Percentiles rank a stretch among this genome's conserved stretches.
Evolutionary conservation across 2,888 invertebrate genomes (phyloP).

Genomic region (Amphipyra berbera): DNA sequence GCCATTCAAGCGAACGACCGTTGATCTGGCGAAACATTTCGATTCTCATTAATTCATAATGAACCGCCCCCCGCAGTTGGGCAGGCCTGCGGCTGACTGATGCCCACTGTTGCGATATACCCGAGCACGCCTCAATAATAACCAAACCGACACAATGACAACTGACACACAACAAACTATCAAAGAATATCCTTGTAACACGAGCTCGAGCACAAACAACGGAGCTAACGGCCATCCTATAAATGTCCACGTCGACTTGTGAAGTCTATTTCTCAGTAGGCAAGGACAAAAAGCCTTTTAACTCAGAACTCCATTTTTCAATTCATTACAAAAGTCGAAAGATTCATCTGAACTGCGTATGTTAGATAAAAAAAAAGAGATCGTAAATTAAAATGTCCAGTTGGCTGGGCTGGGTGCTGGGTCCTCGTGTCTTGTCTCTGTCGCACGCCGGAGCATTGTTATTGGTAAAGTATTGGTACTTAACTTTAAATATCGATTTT

Average conservation of each 20-base stretch:
- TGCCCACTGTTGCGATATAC: conserved; percentile 72
- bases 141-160: conserved; percentile 77
- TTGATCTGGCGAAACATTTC: conserved; percentile 79
- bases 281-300: conserved; percentile 80
- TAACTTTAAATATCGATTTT: conserved; percentile 86
- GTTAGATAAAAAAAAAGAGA: conserved; percentile 80
- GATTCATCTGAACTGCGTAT: conserved; percentile 85
- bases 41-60: conserved; percentile 83
- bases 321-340: conserved; percentile 87
- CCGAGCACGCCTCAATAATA: conserved; percentile 76
- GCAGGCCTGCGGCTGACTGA: conserved; percentile 64
- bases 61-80: conserved; percentile 75
- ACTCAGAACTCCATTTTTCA: conserved; percentile 84
- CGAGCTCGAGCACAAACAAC: conserved; percentile 79
- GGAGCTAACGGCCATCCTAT: conserved; percentile 74
- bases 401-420: conserved; percentile 69
- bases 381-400: conserved; percentile 89
- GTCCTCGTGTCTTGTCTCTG: conserved; percentile 71
- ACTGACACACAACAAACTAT: conserved; percentile 77
- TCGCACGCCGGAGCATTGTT: conserved; percentile 79
- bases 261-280: conserved; percentile 87
- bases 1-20: conserved; percentile 66
- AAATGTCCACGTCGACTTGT: conserved; percentile 83
- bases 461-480: conserved; percentile 83
- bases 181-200: conserved; percentile 80